These are phyloP conservation scores for Empidonax alnorum DNA, from an alignment of 2,113 vertebrate genomes.

Conservation along the genomic window DNA sequence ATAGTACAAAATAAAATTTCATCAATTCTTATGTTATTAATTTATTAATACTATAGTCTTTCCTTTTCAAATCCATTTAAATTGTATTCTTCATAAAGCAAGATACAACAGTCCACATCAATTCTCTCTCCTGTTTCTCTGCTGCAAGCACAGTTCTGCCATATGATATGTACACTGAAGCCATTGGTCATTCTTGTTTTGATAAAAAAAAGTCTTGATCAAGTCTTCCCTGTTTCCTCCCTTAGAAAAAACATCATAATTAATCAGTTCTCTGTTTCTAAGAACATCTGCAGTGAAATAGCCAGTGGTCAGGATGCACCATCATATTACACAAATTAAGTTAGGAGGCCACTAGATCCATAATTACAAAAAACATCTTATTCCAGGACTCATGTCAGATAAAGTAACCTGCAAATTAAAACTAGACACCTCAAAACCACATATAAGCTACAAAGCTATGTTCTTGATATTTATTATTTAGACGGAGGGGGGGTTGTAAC, in stretches of 20 bases:
- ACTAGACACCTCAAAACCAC: background rate
- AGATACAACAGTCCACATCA: background rate
- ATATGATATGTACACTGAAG: background rate
- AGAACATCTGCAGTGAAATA: background rate
- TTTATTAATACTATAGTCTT: background rate
- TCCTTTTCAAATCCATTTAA: background rate
- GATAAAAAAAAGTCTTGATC: background rate
- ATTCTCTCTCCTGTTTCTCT: background rate
- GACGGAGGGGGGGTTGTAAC: fast-evolving
- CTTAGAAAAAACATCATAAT: background rate
- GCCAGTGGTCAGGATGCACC: background rate
- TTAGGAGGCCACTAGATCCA: background rate
- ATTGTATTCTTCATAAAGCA: background rate
- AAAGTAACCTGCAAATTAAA: background rate
- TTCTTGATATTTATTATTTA: background rate
- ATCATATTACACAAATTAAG: background rate
- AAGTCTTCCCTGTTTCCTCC: background rate
- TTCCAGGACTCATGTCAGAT: background rate
- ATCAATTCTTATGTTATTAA: background rate
- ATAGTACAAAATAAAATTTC: background rate
- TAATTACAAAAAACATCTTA: background rate
- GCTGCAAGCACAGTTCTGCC: background rate
- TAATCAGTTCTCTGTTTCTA: background rate
- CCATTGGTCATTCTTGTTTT: background rate
- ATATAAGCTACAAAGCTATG: fast-evolving